Percentiles rank a stretch among this genome's conserved stretches.
These are phyloP conservation scores for Chloebia gouldiae DNA, from an alignment of 2,113 vertebrate genomes.

Conservation along the genomic window DNA sequence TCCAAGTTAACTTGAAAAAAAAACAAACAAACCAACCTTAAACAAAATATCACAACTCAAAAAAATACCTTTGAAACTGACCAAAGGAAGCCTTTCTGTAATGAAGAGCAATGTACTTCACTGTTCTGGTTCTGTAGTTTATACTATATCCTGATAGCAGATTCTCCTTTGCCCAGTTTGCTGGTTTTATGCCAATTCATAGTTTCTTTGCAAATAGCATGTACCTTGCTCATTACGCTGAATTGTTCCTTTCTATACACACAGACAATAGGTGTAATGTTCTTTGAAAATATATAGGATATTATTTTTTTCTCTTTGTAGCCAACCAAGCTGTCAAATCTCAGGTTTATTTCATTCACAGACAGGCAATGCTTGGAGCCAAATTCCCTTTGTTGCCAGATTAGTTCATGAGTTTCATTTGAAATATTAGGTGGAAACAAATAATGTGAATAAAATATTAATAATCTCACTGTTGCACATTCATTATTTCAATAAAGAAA, in stretches of 20 bases:
- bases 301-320: not conserved
- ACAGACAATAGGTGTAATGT: not conserved
- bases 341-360: constrained; percentile 37
- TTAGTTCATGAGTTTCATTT: constrained; percentile 30
- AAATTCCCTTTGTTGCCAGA: constrained; percentile 55
- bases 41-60: not conserved
- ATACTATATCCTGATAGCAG: not conserved
- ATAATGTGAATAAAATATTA: constrained; percentile 43
- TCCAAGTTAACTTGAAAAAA: not conserved
- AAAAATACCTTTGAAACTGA: not conserved
- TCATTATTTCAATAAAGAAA: constrained; percentile 58
- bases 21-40: not conserved
- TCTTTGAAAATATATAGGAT: not conserved
- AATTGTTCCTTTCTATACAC: not conserved
- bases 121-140: not conserved
- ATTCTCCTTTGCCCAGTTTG: not conserved
- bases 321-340: not conserved
- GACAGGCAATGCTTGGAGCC: constrained; percentile 1
- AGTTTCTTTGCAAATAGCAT: not conserved
- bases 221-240: not conserved
- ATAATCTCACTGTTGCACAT: constrained; percentile 27
- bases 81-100: not conserved
- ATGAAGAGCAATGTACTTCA: not conserved
- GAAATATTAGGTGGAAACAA: constrained; percentile 49
- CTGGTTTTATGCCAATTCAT: not conserved